Percentiles rank a stretch among this genome's conserved stretches.
phyloP scores from a whole-genome alignment of 92 coral and sea anemone genomes.

The Pocillopora grandis region DNA sequence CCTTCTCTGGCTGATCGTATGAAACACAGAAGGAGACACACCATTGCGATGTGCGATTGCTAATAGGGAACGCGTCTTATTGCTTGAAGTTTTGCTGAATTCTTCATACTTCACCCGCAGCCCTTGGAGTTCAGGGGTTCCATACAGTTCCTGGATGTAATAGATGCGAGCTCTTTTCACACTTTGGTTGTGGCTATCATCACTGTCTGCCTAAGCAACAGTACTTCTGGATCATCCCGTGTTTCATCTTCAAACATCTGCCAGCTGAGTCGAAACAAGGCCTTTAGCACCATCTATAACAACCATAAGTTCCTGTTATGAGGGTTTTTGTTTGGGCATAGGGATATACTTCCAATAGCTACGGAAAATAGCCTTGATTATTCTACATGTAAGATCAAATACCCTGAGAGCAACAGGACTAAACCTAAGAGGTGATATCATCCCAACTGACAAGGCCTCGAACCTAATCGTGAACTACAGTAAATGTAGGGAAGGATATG shows the following conservation, averaged over 20 bases:
- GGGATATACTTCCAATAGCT: not conserved
- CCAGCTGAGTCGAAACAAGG: slow-evolving; percentile 13
- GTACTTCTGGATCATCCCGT: not conserved
- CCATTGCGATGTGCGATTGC: slow-evolving; percentile 36
- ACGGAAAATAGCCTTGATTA: not conserved
- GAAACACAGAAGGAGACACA: slow-evolving; percentile 28
- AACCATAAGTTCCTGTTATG: not conserved
- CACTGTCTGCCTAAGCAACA: not conserved
- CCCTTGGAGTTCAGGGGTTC: not conserved
- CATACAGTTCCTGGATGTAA: not conserved
- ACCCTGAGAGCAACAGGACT: not conserved
- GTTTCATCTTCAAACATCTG: not conserved
- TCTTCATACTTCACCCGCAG: not conserved
- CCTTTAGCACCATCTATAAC: not conserved
- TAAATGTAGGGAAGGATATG: not conserved
- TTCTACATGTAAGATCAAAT: not conserved
- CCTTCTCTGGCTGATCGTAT: slow-evolving; percentile 59
- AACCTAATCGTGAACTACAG: not conserved
- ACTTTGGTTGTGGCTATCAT: not conserved
- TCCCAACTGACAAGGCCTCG: not conserved
- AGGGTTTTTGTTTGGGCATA: not conserved
- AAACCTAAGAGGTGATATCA: not conserved
- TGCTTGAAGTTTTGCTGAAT: not conserved
- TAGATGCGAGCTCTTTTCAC: not conserved
- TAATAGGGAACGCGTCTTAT: not conserved